These are phyloP conservation scores for Thereva unica DNA, from an alignment of 2,888 invertebrate genomes.

Conservation along the genomic window DNA sequence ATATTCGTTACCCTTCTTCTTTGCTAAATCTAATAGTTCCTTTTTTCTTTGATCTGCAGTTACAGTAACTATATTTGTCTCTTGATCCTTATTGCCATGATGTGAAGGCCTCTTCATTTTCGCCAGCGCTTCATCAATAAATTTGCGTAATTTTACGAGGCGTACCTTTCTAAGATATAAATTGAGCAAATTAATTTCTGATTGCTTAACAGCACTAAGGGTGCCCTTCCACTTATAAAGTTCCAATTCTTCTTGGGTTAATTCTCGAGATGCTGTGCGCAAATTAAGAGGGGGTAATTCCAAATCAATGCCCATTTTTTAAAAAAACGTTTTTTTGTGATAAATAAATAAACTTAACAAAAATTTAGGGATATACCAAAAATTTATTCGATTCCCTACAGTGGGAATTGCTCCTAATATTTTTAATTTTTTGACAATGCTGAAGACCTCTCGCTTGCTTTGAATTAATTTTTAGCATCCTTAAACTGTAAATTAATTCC, in stretches of 20 bases:
- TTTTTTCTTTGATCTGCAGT: not conserved
- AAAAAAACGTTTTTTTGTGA: too few species aligned
- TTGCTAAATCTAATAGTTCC: not conserved
- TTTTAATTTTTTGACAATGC: too few species aligned
- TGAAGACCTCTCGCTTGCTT: too few species aligned
- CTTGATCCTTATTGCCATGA: not conserved
- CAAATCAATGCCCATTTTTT: too few species aligned
- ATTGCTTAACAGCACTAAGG: not conserved
- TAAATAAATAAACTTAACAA: too few species aligned
- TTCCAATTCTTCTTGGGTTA: not conserved
- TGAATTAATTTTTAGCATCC: too few species aligned
- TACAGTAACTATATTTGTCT: not conserved
- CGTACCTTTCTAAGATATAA: not conserved
- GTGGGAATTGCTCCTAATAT: too few species aligned
- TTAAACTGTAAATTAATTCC: too few species aligned
- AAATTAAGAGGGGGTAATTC: too few species aligned
- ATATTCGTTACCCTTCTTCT: conserved; percentile 15
- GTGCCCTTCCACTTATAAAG: conserved; percentile 12
- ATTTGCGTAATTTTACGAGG: not conserved
- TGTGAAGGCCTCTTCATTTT: not conserved
- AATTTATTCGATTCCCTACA: too few species aligned
- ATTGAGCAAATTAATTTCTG: not conserved
- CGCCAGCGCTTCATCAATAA: not conserved
- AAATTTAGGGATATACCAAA: too few species aligned
- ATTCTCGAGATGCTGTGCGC: not conserved